phyloP scores from a whole-genome alignment of 2,113 vertebrate species.

The Ammodytes marinus region DNA sequence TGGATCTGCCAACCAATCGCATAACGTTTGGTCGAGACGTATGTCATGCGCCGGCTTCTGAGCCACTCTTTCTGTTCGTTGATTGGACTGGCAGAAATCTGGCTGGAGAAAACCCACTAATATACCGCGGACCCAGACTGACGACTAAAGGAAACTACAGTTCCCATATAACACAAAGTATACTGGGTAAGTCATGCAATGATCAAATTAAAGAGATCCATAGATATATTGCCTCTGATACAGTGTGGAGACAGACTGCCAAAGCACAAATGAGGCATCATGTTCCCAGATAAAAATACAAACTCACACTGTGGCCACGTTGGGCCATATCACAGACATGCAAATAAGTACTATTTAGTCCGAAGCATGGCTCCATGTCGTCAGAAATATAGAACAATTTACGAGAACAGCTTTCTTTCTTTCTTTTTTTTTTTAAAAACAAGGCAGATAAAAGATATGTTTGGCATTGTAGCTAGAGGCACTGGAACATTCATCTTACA shows the following conservation, averaged over 20 bases:
- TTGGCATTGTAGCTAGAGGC: not conserved
- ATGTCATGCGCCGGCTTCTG: too few species aligned
- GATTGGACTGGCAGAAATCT: too few species aligned
- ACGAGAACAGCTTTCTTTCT: conserved; percentile 72
- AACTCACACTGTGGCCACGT: conserved; percentile 78
- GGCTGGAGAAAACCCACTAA: too few species aligned
- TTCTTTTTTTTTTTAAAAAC: conserved; percentile 90
- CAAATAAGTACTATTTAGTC: conserved; percentile 95
- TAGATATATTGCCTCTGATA: conserved; percentile 4
- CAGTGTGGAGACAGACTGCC: conserved; percentile 9
- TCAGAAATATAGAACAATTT: conserved; percentile 87
- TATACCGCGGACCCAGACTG: too few species aligned
- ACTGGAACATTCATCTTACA: not conserved
- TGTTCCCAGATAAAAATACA: conserved; percentile 89
- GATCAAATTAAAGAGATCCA: conserved; percentile 6
- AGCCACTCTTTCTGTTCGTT: too few species aligned
- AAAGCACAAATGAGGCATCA: conserved; percentile 70
- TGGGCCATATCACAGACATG: conserved; percentile 93
- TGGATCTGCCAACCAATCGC: too few species aligned
- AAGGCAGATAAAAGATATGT: conserved; percentile 87
- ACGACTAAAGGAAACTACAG: too few species aligned
- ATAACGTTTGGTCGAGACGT: too few species aligned
- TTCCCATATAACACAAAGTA: too few species aligned
- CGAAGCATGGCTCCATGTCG: conserved; percentile 93
- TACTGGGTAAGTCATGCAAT: too few species aligned